These are phyloP conservation scores for Ceyx cyanopectus DNA, from an alignment of 2,113 vertebrate species.

Conservation along the genomic window DNA sequence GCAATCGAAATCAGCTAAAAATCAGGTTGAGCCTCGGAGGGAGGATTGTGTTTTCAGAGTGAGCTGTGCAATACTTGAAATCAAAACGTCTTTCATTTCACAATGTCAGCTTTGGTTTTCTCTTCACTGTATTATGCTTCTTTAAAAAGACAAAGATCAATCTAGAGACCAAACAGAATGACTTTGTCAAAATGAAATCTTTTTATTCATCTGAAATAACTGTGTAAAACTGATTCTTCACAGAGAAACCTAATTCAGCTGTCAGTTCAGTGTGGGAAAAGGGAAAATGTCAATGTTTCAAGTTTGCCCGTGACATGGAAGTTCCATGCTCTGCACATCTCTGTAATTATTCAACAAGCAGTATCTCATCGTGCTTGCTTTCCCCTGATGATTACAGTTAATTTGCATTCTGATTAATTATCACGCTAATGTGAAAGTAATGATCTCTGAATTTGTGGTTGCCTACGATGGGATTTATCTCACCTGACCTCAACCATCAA, in stretches of 20 bases:
- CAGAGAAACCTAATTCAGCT: background rate
- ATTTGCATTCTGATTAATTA: constrained; percentile 17
- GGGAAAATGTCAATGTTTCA: background rate
- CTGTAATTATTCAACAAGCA: background rate
- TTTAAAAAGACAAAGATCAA: background rate
- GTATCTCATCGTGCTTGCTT: background rate
- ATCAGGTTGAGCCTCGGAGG: background rate
- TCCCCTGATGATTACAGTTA: background rate
- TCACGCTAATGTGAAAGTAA: background rate
- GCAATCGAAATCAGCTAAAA: background rate
- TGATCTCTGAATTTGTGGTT: background rate
- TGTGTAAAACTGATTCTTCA: background rate
- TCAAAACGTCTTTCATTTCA: background rate
- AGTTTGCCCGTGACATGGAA: background rate
- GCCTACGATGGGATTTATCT: background rate
- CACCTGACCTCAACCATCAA: background rate
- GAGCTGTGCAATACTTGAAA: background rate
- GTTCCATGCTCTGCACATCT: background rate
- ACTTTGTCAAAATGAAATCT: background rate
- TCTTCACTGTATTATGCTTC: background rate
- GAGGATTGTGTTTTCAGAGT: background rate
- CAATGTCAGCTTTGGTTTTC: background rate
- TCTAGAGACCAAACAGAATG: background rate
- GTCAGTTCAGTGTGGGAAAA: background rate
- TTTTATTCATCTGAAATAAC: background rate